Evolutionary conservation across 2,888 invertebrate genomes (phyloP), one percentile per base, ranked within the genome.

Genomic region (Sesia apiformis): DNA sequence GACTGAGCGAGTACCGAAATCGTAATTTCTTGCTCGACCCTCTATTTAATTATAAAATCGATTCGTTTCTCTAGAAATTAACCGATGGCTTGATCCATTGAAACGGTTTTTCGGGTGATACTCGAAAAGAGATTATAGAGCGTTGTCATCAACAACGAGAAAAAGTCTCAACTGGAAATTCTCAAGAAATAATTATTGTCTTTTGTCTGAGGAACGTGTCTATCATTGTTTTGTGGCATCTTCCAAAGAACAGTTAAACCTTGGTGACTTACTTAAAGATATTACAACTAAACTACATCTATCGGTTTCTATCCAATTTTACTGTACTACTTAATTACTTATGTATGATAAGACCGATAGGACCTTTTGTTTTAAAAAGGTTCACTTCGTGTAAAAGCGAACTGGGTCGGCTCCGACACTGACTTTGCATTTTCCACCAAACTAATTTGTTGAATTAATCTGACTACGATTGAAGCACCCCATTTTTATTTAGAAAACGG

Each of bases 1-100:
- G 56, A 58, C 57, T 59, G 59, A 64, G 58, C 61, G 63, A 65
- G 63, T 61, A 62, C 60, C 60, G 63, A 67, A 65, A 69, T 63
- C 63, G 60, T 68, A 65, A 72, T 72, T 74, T 77, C 68, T 74
- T 75, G 72, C 66, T 71, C 63, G 61, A 62, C 59, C 63, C 63
- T 70, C 69, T 69, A 70, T 72, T 70, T 72, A 74, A 71, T 74
- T 72, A 74, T 63, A 62, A 70, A 78, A 79, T 76, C 72, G 66
- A 74, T 75, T 76, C 67, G 74, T 72, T 67, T 66, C 72, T 64
- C 62, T 60, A 39, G 60, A 68, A 70, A 72, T 63, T 67, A 69
- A 70, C 66, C 65, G 62, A 66, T 61, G 56, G 61, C 52, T 65
- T 56, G 60, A 63, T n/a, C 46, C 23, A 8, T 46, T 46, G 7